Percentiles rank a stretch among this genome's conserved stretches.
phyloP scores from a whole-genome alignment of 1,140 invertebrate genomes.

The Bradysia coprophila region DNA sequence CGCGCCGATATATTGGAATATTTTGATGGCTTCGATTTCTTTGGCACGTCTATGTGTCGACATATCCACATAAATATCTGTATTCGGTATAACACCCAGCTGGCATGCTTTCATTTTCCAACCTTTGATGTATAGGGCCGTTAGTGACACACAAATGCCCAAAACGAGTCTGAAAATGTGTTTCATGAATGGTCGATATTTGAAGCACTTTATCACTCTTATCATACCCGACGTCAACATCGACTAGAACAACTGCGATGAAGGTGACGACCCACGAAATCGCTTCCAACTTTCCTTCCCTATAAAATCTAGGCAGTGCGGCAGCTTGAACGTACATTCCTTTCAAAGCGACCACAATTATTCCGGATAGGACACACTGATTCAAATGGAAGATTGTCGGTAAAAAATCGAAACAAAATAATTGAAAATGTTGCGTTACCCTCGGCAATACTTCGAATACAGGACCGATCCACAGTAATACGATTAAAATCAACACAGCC shows the following conservation, averaged over 20 bases:
- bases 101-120: constrained; percentile 15
- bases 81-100: constrained; percentile 15
- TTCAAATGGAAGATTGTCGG: not conserved
- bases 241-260: constrained; percentile 53
- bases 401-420: not conserved
- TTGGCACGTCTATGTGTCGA: constrained; percentile 17
- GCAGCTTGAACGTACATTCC: constrained; percentile 69
- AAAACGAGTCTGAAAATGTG: constrained; percentile 12
- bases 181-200: not conserved
- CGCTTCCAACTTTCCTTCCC: constrained; percentile 63
- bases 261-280: constrained; percentile 75
- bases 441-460: constrained; percentile 64
- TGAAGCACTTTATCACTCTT: not conserved
- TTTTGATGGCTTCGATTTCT: constrained; percentile 15
- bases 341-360: constrained; percentile 81
- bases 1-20: constrained; percentile 19
- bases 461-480: constrained; percentile 68
- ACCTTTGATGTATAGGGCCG: constrained; percentile 20
- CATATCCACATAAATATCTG: constrained; percentile 17
- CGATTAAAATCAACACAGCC: constrained; percentile 43
- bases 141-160: constrained; percentile 14
- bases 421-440: constrained; percentile 20
- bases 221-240: constrained; percentile 54
- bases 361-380: constrained; percentile 53
- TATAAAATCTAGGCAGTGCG: constrained; percentile 55